Conservation (phyloP, 1,140 invertebrate species). For the Hyposmocoma kahamanoa region DNA sequence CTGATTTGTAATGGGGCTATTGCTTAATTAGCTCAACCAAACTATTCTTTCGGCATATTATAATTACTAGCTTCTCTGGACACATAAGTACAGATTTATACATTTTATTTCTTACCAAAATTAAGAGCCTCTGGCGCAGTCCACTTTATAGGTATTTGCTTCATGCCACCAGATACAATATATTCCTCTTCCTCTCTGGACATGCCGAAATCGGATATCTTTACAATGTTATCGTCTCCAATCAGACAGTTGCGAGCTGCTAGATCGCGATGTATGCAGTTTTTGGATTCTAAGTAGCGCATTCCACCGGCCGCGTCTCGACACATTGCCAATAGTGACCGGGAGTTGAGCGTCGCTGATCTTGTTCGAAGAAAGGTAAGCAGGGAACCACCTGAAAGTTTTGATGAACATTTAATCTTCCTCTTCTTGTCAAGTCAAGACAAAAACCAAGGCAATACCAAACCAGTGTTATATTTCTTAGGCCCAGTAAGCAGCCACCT, state of each 20-base stretch:
- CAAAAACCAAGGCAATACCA: too few relatives aligned
- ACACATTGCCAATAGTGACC: slow-evolving; percentile 91
- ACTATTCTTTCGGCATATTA: too few relatives aligned
- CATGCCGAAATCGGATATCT: slow-evolving; percentile 99
- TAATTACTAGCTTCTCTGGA: too few relatives aligned
- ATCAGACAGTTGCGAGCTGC: slow-evolving; percentile 96
- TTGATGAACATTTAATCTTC: too few relatives aligned
- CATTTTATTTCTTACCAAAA: slow-evolving; percentile 86
- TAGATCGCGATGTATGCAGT: slow-evolving; percentile 97
- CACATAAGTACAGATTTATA: too few relatives aligned
- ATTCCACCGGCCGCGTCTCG: slow-evolving; percentile 94
- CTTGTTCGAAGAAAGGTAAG: slow-evolving; percentile 90
- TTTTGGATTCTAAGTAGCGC: slow-evolving; percentile 96
- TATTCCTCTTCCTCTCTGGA: slow-evolving; percentile 98
- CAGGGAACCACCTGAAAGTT: slow-evolving; percentile 86
- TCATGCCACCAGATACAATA: slow-evolving; percentile 97
- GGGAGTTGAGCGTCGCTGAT: slow-evolving; percentile 78
- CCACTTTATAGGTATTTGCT: slow-evolving; percentile 99
- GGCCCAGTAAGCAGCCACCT: too few relatives aligned
- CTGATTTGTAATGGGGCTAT: too few relatives aligned
- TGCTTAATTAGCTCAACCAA: too few relatives aligned
- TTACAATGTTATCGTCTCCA: slow-evolving; percentile 89
- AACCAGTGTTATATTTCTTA: too few relatives aligned
- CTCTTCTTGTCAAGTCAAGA: too few relatives aligned
- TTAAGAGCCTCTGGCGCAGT: slow-evolving; percentile 97